These are phyloP conservation scores for Ptilodon capucinus DNA, from an alignment of 2,888 invertebrate genomes.

Conservation along the genomic window DNA sequence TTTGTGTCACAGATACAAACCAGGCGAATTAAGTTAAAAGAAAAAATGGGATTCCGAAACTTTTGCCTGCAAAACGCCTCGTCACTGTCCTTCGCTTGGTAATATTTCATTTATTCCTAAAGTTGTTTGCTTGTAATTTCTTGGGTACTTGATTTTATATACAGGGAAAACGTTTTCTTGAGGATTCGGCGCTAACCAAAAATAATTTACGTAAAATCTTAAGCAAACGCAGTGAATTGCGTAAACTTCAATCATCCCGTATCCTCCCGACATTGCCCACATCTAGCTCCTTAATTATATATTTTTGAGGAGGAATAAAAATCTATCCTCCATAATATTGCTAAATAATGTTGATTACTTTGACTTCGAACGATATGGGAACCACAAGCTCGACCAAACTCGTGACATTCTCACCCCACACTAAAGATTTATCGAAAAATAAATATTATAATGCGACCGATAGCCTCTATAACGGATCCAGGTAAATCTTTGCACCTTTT, in stretches of 20 bases:
- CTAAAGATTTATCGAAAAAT: slow-evolving; percentile 29
- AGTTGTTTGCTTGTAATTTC: slow-evolving; percentile 42
- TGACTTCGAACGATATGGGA: no score
- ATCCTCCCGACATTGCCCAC: slow-evolving; percentile 37
- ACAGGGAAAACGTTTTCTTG: slow-evolving; percentile 37
- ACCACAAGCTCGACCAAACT: slow-evolving; percentile 13
- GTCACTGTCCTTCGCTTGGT: slow-evolving; percentile 18
- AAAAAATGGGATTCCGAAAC: slow-evolving; percentile 27
- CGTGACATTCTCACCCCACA: slow-evolving; percentile 16
- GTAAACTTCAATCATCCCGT: slow-evolving; percentile 64
- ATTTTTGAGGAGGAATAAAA: no score
- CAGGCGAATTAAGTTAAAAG: slow-evolving; percentile 28
- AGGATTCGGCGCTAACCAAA: slow-evolving; percentile 42
- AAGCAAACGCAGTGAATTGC: slow-evolving; percentile 63
- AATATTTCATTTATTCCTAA: slow-evolving; percentile 37
- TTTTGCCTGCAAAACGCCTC: slow-evolving; percentile 29
- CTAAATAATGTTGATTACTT: no score
- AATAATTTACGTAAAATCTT: slow-evolving; percentile 68
- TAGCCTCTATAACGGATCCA: slow-evolving; percentile 54
- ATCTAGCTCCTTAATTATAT: slow-evolving; percentile 14
- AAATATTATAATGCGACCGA: slow-evolving; percentile 60
- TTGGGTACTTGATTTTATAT: slow-evolving; percentile 37
- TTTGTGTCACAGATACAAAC: slow-evolving; percentile 33
- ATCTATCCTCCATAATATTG: no score
- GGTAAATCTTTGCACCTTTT: slow-evolving; percentile 74